Evolutionary conservation across 2,888 invertebrate species (phyloP), one percentile per base, ranked within the genome.

Genomic region (Trichopria drosophilae): DNA sequence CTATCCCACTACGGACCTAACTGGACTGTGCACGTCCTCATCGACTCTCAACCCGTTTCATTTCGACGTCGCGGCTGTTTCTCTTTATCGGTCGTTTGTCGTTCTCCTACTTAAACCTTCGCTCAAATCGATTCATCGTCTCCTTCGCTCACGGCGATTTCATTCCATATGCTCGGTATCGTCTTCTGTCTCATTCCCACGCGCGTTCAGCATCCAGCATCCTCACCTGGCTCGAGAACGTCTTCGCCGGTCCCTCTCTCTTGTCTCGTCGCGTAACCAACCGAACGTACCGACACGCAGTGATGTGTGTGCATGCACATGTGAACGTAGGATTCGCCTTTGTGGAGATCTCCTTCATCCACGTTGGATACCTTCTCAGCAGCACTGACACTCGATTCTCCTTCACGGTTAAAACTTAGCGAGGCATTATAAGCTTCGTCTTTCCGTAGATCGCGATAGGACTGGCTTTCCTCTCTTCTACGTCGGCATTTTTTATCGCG

Each of bases 1-100:
- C 59, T 56, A 51, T 31, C 50, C 34, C 44, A 24, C 29, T 16
- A 24, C 41, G 18, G 19, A 22, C 40, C 34, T 51, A 53, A 54
- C 54, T 58, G 53, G 56, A 58, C 58, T 54, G 51, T 32, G 40
- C 45, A 51, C 42, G 50, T 47, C 43, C 53, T 57, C 55, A 50
- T 51, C 51, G 26, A 39, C 45, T 40, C 45, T 28, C n/a, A 32
- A 41, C 41, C 41, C 28, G 26, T 28, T 41, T 34, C 15, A 32
- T 20, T 18, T 18, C 24, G 23, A 26, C 29, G 31, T 34, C 41
- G 20, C n/a, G n/a, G n/a, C n/a, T n/a, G n/a, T n/a, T n/a, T n/a
- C 20, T 15, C 39, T 34, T 34, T 42, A 47, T 55, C 49, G 26
- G 16, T 36, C 49, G 32, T 42, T 35, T 40, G 16, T 34, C 46